Evolutionary conservation across 2,113 vertebrate species (phyloP), one percentile per base, ranked within the genome.

Genomic region (Phainopepla nitens): DNA sequence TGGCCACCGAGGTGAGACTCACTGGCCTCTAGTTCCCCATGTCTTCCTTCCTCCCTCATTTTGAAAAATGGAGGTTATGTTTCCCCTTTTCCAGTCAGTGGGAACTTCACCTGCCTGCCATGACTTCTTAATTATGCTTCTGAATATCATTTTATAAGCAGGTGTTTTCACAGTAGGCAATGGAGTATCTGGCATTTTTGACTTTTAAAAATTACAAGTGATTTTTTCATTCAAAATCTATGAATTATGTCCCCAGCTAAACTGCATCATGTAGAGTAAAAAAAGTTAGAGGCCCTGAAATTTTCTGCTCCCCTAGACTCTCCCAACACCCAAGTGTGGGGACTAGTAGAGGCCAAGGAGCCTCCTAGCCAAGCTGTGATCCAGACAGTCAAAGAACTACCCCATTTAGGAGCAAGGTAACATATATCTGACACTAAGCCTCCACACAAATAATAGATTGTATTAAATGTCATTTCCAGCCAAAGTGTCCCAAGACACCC

Each of bases 261-360:
- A 72, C 2, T 29, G 35, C 18, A 15, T 20, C 11, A 65, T 10
- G 11, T 2, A 33, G 14, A 66, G 33, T 23, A 61, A 72, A 81
- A 6, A 22, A 81, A 54, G 11, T 29, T 27, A 58, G 27, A 24
- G 21, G 35, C 11, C 41, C 44, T 0, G 1, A 18, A 35, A 35
- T 17, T 49, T n/a, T 1, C 0, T 33, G 47, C 6, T 79, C 1
- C 11, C 35, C 3, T 1, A 62, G 47, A 36, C 9, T 20, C 21
- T 54, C 39, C 18, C 5, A 83, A 21, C 0, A 3, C 11, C 16
- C n/a, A 70, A 5, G 7, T 2, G 0, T 1, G 2, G 19, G 13
- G 18, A 28, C 27, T 68, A 18, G 7, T 11, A 4, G 13, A 25
- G 22, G 10, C 16, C 62, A 82, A 33, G 35, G 19, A 68, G 13